phyloP scores from a whole-genome alignment of 2,113 vertebrate genomes.

The Poeciliopsis turrubarensis region DNA sequence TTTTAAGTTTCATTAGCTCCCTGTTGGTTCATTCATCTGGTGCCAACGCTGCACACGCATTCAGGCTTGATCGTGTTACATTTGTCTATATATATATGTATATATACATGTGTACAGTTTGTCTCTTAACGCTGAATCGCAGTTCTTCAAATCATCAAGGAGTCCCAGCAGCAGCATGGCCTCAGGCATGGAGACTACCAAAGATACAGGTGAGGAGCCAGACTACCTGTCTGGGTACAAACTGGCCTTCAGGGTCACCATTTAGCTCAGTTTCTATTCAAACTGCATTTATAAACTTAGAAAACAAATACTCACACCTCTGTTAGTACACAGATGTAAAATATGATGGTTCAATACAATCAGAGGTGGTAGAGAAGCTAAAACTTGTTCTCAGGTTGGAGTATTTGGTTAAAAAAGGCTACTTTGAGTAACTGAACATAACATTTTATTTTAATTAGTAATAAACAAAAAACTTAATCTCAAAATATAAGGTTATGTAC shows the following conservation, averaged over 20 bases:
- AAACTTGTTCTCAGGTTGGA: too few relatives aligned
- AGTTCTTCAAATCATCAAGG: conserved; percentile 98
- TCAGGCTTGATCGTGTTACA: not conserved
- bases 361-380: too few relatives aligned
- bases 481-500: too few relatives aligned
- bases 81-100: not conserved
- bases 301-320: too few relatives aligned
- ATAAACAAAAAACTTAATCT: too few relatives aligned
- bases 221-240: too few relatives aligned
- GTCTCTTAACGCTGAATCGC: conserved; percentile 74
- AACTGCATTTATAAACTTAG: not conserved
- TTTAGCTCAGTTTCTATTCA: not conserved
- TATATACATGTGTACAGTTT: not conserved
- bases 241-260: not conserved
- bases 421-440: too few relatives aligned
- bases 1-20: too few relatives aligned
- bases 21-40: not conserved
- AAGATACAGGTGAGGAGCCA: conserved; percentile 89
- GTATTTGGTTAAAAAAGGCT: too few relatives aligned
- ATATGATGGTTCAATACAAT: too few relatives aligned
- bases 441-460: too few relatives aligned
- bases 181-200: conserved; percentile 97
- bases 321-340: too few relatives aligned
- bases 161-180: conserved; percentile 98
- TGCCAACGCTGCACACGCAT: not conserved